A percentile compares a stretch with the other conserved stretches of the same genome.
Evolutionary conservation across 2,113 vertebrate species (phyloP).

Genomic region (Misgurnus anguillicaudatus): DNA sequence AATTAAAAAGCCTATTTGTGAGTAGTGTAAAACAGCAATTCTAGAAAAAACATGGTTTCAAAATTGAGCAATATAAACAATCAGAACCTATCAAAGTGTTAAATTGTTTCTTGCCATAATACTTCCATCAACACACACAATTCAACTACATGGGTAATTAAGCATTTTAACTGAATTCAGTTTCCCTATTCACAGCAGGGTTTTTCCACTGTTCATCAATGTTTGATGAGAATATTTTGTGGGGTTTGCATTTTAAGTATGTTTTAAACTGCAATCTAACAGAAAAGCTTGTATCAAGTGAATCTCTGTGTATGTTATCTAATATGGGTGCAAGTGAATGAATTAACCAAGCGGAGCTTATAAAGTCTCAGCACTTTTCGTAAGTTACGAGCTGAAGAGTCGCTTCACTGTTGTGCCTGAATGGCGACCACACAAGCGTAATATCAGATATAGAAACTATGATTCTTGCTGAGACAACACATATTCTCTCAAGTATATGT

Average conservation of each 20-base stretch:
- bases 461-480: conserved; percentile 28
- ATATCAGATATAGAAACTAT: conserved; percentile 58
- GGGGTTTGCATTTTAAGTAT: neutral
- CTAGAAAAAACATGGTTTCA: too few relatives aligned
- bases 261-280: neutral
- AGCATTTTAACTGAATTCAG: neutral
- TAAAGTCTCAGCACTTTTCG: conserved; percentile 31
- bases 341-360: neutral
- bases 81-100: neutral
- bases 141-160: neutral
- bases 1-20: too few relatives aligned
- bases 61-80: neutral
- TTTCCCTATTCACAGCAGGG: neutral
- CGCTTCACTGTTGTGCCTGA: conserved; percentile 57
- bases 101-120: conserved; percentile 1
- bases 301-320: neutral
- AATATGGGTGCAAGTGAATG: neutral
- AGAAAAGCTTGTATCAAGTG: neutral
- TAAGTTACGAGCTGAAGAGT: conserved; percentile 55
- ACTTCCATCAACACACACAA: neutral
- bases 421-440: conserved; percentile 57
- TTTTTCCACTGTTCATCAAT: neutral
- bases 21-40: too few relatives aligned
- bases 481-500: neutral
- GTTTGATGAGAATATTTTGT: neutral